These are phyloP conservation scores for Oryzias dopingdopingensis DNA, from an alignment of 2,797 vertebrate genomes.

Conservation along the genomic window DNA sequence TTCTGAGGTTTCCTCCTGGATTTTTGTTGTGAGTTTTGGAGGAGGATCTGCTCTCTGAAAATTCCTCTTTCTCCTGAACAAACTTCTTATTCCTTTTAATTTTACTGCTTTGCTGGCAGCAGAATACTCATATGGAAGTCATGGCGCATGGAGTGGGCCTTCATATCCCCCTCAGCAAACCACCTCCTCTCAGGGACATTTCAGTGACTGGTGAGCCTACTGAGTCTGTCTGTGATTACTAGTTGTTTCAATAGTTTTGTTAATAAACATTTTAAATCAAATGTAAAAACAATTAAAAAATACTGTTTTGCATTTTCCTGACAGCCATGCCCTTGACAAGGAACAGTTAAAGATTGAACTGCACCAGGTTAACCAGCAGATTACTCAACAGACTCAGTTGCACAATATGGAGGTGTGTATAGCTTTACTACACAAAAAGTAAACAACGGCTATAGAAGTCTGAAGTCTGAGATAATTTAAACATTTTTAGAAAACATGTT, in stretches of 20 bases:
- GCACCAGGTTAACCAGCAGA: slow-evolving; percentile 93
- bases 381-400: slow-evolving; percentile 95
- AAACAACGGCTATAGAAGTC: background rate
- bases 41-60: too few species aligned
- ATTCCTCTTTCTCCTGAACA: background rate
- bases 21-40: too few species aligned
- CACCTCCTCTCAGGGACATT: slow-evolving; percentile 93
- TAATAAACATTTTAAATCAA: background rate
- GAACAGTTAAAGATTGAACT: slow-evolving; percentile 96
- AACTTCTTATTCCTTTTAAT: background rate
- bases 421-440: background rate
- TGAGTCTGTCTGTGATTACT: background rate
- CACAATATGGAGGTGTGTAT: slow-evolving; percentile 86
- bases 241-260: background rate
- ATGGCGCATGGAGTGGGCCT: slow-evolving; percentile 85
- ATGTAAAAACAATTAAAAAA: too few species aligned
- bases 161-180: slow-evolving; percentile 89
- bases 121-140: slow-evolving; percentile 92
- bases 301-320: background rate
- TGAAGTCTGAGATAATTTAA: background rate
- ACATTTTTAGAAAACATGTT: too few species aligned
- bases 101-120: slow-evolving; percentile 30
- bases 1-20: too few species aligned
- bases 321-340: slow-evolving; percentile 79
- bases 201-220: slow-evolving; percentile 85